phyloP scores from a whole-genome alignment of 2,113 vertebrate genomes.

The Columba janthina region DNA sequence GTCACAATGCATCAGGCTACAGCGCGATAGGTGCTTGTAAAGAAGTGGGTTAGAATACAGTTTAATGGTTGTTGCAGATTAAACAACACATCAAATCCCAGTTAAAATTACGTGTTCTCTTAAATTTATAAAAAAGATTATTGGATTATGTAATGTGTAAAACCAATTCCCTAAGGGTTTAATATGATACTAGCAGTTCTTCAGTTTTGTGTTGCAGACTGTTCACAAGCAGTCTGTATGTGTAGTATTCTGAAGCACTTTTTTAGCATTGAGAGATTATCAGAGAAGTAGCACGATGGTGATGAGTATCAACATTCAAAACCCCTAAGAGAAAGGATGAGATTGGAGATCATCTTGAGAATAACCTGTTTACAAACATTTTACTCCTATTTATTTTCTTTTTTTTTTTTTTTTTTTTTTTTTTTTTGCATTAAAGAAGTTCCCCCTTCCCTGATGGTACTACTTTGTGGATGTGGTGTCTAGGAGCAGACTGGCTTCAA shows the following conservation, averaged over 20 bases:
- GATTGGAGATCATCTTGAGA: not conserved
- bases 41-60: not conserved
- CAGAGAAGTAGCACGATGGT: not conserved
- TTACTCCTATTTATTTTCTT: not conserved
- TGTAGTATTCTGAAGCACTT: not conserved
- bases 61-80: not conserved
- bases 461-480: not conserved
- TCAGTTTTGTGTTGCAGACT: not conserved
- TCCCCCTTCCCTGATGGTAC: not conserved
- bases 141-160: not conserved
- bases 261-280: not conserved
- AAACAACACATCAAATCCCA: not conserved
- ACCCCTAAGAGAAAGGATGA: not conserved
- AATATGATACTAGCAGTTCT: not conserved
- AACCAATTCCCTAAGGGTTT: not conserved
- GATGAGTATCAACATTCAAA: not conserved
- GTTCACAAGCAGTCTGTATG: not conserved
- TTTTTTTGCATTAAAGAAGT: not conserved
- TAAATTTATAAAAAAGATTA: not conserved
- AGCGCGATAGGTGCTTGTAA: not conserved
- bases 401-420: not conserved
- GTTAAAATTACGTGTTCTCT: not conserved
- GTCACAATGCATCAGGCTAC: not conserved
- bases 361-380: not conserved
- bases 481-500: not conserved